Conservation (phyloP, 2,113 vertebrate genomes). For the Antidorcas marsupialis region DNA sequence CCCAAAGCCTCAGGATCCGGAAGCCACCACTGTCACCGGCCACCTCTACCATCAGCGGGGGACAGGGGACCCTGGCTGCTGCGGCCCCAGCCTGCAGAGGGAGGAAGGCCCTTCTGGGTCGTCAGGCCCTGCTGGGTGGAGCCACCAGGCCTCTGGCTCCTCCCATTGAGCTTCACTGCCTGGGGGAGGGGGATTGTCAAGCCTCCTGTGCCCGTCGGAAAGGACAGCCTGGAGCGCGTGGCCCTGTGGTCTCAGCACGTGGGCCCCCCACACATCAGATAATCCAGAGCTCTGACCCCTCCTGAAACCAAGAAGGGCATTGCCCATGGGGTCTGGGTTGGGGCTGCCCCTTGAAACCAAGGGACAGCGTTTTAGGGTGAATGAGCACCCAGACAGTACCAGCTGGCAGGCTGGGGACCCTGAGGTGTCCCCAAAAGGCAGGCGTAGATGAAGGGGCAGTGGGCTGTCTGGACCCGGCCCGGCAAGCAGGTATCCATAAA, state of each 20-base stretch:
- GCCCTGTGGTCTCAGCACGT: not conserved
- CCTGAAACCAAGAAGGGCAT: fast-evolving
- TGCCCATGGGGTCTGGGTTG: not conserved
- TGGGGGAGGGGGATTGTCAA: not conserved
- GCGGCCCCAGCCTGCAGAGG: not conserved
- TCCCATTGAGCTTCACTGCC: not conserved
- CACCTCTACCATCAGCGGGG: fast-evolving
- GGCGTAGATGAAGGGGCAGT: fast-evolving
- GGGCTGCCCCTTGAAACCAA: not conserved
- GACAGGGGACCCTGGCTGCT: not conserved
- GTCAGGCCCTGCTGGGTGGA: not conserved
- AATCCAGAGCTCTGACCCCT: not conserved
- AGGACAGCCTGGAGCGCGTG: not conserved
- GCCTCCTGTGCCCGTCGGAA: fast-evolving
- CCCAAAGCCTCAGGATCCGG: not conserved
- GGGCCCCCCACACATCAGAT: too few relatives aligned
- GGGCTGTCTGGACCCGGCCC: fast-evolving
- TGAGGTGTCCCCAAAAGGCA: not conserved
- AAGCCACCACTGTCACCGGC: fast-evolving
- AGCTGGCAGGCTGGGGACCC: not conserved
- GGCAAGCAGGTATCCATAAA: not conserved
- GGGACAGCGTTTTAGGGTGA: not conserved
- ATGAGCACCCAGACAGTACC: fast-evolving
- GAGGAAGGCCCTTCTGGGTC: not conserved
- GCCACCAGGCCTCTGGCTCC: not conserved